A percentile compares a stretch with the other conserved stretches of the same genome.
Conservation (phyloP, 2,797 vertebrate genomes). For the Kryptolebias ocellatus region DNA sequence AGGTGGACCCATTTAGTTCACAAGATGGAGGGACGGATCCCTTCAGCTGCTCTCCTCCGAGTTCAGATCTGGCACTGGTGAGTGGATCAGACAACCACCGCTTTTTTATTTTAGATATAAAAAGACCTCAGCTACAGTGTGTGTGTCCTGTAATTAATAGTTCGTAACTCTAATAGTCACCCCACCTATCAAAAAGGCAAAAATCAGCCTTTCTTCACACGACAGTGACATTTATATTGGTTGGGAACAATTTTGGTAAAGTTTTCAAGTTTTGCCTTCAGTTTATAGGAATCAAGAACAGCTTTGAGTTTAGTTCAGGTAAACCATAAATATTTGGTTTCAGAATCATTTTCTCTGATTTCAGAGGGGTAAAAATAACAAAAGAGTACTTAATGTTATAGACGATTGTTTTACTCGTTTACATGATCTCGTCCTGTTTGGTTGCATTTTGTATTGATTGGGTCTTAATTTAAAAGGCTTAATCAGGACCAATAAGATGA, state of each 20-base stretch:
- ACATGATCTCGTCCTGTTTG: too few relatives aligned
- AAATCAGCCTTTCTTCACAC: too few relatives aligned
- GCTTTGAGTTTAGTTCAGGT: neutral
- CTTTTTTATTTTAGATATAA: too few relatives aligned
- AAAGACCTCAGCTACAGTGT: too few relatives aligned
- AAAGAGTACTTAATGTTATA: neutral
- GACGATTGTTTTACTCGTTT: too few relatives aligned
- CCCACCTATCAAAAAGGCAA: too few relatives aligned
- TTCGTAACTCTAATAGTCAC: too few relatives aligned
- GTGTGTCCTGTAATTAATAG: too few relatives aligned
- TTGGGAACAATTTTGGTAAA: too few relatives aligned
- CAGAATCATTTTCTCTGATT: neutral
- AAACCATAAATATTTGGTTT: neutral
- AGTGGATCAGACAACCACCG: slow-evolving; percentile 31
- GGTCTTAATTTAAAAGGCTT: neutral
- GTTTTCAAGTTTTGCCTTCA: too few relatives aligned
- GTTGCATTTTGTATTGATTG: too few relatives aligned
- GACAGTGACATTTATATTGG: too few relatives aligned
- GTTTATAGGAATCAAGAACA: neutral
- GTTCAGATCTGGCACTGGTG: slow-evolving; percentile 70
- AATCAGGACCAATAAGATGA: neutral
- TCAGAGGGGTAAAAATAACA: neutral
- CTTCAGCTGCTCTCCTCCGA: slow-evolving; percentile 66
- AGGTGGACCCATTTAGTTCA: slow-evolving; percentile 78
- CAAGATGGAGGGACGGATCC: slow-evolving; percentile 73